Conservation (phyloP, 1,140 invertebrate species). For the Propsilocerus akamusi region DNA sequence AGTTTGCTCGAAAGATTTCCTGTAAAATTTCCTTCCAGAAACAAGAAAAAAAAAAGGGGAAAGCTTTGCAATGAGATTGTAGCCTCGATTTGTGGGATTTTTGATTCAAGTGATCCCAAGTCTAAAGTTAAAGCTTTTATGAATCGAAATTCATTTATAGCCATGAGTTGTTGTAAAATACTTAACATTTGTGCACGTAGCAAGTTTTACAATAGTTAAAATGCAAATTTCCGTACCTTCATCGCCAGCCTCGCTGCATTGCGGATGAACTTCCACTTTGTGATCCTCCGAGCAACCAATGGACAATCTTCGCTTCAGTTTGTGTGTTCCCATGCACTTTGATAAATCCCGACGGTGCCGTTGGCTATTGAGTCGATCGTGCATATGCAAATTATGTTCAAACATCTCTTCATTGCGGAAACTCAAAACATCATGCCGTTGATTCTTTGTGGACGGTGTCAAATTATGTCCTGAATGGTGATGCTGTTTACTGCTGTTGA, state of each 20-base stretch:
- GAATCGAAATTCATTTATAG: too few relatives aligned
- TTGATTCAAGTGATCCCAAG: too few relatives aligned
- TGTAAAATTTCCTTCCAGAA: too few relatives aligned
- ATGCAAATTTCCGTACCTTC: constrained; percentile 6
- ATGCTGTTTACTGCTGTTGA: constrained; percentile 14
- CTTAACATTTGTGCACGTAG: too few relatives aligned
- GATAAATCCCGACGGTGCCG: neutral
- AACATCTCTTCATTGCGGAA: neutral
- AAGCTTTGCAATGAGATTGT: too few relatives aligned
- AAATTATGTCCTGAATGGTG: constrained; percentile 16
- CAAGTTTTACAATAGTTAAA: too few relatives aligned
- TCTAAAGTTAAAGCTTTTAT: too few relatives aligned
- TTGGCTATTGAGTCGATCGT: neutral
- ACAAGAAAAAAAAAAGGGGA: too few relatives aligned
- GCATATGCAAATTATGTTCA: neutral
- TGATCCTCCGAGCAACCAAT: neutral
- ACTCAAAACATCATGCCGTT: neutral
- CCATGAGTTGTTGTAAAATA: too few relatives aligned
- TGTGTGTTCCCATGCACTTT: neutral
- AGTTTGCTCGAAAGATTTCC: too few relatives aligned
- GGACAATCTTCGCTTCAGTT: neutral
- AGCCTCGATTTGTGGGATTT: too few relatives aligned
- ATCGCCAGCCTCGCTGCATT: neutral
- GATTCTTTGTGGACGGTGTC: neutral
- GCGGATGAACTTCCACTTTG: neutral